Percentiles rank a stretch among this genome's conserved stretches.
Conservation (phyloP, 2,797 vertebrate genomes). For the Lepilemur ruficaudatus region DNA sequence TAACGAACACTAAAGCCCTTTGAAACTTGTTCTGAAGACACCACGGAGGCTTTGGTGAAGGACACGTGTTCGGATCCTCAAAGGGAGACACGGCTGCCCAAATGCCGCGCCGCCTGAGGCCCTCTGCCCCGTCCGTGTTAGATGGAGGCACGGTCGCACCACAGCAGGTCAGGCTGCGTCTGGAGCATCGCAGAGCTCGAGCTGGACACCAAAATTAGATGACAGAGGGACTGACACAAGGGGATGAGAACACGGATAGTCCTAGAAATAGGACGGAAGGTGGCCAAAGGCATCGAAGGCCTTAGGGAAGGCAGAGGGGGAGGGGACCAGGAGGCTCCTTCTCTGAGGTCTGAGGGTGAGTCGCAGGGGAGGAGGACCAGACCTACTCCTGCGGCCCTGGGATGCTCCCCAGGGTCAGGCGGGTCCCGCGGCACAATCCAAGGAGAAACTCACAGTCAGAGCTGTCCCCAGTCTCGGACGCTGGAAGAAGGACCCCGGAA, state of each 20-base stretch:
- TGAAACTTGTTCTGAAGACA: background rate
- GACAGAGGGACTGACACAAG: background rate
- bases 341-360: background rate
- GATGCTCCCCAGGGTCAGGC: too few species aligned
- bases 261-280: background rate
- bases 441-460: accelerated
- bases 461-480: accelerated
- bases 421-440: accelerated
- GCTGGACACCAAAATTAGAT: background rate
- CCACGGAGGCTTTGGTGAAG: background rate
- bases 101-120: accelerated
- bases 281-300: background rate
- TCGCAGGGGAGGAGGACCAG: background rate
- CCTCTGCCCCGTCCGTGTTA: accelerated
- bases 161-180: accelerated
- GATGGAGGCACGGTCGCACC: background rate
- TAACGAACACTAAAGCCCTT: background rate
- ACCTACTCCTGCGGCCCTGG: accelerated
- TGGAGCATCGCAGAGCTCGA: background rate
- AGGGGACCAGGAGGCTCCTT: accelerated
- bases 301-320: background rate
- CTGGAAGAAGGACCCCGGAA: background rate
- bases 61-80: background rate
- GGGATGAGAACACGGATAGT: background rate
- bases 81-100: accelerated